Percentiles rank a stretch among this genome's conserved stretches.
These are phyloP conservation scores for Melanotaenia trifasciata DNA, from an alignment of 2,797 vertebrate species.

Conservation along the genomic window DNA sequence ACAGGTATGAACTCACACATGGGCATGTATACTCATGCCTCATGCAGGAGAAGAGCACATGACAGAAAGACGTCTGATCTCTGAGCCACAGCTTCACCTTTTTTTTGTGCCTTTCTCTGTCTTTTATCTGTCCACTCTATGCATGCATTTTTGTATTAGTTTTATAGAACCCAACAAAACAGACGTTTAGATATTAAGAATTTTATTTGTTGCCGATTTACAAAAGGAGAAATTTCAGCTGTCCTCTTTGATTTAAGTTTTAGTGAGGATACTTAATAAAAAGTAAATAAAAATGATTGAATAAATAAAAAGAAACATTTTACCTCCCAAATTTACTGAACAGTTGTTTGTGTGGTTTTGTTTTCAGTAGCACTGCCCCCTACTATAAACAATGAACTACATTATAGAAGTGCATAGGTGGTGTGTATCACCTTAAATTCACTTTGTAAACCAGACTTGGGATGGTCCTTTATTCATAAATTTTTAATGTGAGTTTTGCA, in stretches of 20 bases:
- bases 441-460: not conserved
- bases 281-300: not conserved
- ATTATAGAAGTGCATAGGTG: not conserved
- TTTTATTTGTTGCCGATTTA: too few relatives aligned
- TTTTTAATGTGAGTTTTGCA: not conserved
- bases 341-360: too few relatives aligned
- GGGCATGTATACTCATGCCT: conserved; percentile 17
- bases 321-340: too few relatives aligned
- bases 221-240: not conserved
- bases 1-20: conserved; percentile 81
- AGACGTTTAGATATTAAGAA: not conserved
- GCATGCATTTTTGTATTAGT: not conserved
- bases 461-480: not conserved
- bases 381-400: not conserved
- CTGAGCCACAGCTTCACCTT: conserved; percentile 5
- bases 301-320: too few relatives aligned
- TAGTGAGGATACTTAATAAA: not conserved
- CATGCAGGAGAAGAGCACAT: not conserved
- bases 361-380: too few relatives aligned
- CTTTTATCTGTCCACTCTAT: not conserved
- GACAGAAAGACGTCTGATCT: conserved; percentile 2
- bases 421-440: not conserved
- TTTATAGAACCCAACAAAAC: not conserved
- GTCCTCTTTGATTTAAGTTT: not conserved
- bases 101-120: not conserved